Percentiles rank a stretch among this genome's conserved stretches.
Evolutionary conservation across 2,888 invertebrate species (phyloP).

Genomic region (Coronaproctus castanopsis): DNA sequence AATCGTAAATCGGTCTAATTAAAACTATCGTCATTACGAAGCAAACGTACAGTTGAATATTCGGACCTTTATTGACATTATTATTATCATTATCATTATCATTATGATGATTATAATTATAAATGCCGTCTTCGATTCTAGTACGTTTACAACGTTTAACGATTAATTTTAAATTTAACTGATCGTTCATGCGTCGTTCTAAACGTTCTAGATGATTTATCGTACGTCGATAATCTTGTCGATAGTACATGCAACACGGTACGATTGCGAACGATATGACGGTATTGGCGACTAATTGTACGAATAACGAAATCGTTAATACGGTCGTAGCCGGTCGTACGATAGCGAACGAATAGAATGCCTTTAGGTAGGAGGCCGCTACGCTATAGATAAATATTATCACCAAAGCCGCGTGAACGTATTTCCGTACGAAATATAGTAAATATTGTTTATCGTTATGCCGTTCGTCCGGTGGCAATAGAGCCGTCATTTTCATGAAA

Average conservation of each 20-base stretch:
- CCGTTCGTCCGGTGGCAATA: no score
- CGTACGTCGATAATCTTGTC: not conserved
- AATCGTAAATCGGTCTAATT: not conserved
- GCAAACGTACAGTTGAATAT: not conserved
- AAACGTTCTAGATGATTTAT: not conserved
- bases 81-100: no score
- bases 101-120: no score
- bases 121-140: no score
- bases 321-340: not conserved
- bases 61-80: not conserved
- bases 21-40: not conserved
- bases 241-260: not conserved
- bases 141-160: no score
- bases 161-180: not conserved
- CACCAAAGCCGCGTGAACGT: not conserved
- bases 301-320: not conserved
- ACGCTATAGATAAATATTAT: not conserved
- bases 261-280: not conserved
- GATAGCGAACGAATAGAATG: no score
- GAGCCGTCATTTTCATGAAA: no score
- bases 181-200: not conserved
- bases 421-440: no score
- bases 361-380: not conserved
- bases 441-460: no score
- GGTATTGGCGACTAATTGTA: not conserved